Evolutionary conservation across 2,888 invertebrate genomes (phyloP), one percentile per base, ranked within the genome.

Genomic region (Antitype chi): DNA sequence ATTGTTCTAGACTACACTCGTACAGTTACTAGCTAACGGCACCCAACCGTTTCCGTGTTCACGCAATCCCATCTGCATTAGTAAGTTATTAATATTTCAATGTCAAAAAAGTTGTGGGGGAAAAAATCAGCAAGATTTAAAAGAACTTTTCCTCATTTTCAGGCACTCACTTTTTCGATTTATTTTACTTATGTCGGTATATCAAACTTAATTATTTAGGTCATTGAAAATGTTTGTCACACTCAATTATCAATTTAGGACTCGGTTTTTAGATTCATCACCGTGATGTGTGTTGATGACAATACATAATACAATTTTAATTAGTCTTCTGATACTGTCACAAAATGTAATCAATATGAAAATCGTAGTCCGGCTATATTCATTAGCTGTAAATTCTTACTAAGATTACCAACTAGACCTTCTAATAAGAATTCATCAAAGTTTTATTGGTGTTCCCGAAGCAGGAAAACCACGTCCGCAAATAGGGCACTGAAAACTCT

Each of bases 11-110:
- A 93, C 95, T 93, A 94, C 90, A 92, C 92, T 91, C 91, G 89
- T 94, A 96, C 96, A 95, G 96, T 96, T 96, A 96, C 80, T 74
- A 88, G 78, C 90, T 96, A 96, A 96, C 96, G 96, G 96, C 92
- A 95, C 90, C 87, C 85, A 87, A 88, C 92, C 92, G 92, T 95
- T 96, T 96, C 95, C 95, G 94, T 92, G 93, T 94, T 94, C 92
- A 94, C 92, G 89, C 94, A 93, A 92, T 94, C 91, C 89, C 87
- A 88, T 90, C 89, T 91, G 91, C 91, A 94, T 94, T 92, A 89
- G 71, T 92, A 89, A 80, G 68, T 78, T 81, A 84, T 85, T 84
- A 87, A 87, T 87, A 87, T 89, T 89, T 83, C 71, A 85, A 62
- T 71, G 63, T 68, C 25, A 52, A 68, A 62, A 53, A 20, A 59